A percentile compares a stretch with the other conserved stretches of the same genome.
phyloP scores from a whole-genome alignment of 2,113 vertebrate species.

The Ophiodon elongatus region DNA sequence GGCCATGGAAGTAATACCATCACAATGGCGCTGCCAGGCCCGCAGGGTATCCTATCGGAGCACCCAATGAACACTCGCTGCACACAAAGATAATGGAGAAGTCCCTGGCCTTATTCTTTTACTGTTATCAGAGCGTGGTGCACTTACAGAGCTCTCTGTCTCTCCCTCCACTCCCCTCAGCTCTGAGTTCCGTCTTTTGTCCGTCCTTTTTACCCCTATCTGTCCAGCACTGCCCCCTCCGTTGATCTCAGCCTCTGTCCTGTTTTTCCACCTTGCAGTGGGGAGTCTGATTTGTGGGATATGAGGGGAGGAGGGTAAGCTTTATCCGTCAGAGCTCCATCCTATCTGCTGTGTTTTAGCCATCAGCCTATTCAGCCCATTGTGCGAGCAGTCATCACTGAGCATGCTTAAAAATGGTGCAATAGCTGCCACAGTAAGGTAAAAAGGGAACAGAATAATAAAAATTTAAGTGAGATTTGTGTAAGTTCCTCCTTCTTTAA shows the following conservation, averaged over 20 bases:
- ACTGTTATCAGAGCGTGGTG: slow-evolving; percentile 77
- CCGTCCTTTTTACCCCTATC: slow-evolving; percentile 62
- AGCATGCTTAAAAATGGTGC: slow-evolving; percentile 58
- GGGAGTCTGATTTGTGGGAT: slow-evolving; percentile 44
- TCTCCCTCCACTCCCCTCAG: slow-evolving; percentile 39
- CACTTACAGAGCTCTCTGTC: slow-evolving; percentile 68
- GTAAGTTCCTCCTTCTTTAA: slow-evolving; percentile 45
- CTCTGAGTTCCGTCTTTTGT: slow-evolving; percentile 37
- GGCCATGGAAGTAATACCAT: slow-evolving; percentile 82
- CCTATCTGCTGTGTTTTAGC: slow-evolving; percentile 51
- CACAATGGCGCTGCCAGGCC: slow-evolving; percentile 76
- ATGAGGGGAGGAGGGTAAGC: slow-evolving; percentile 33
- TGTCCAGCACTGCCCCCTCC: slow-evolving; percentile 48
- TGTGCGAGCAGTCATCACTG: slow-evolving; percentile 58
- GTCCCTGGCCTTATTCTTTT: slow-evolving; percentile 77
- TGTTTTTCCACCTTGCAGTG: slow-evolving; percentile 43
- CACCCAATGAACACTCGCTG: slow-evolving; percentile 65
- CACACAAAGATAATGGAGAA: slow-evolving; percentile 79
- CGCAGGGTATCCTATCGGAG: slow-evolving; percentile 71
- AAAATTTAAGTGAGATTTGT: slow-evolving; percentile 59
- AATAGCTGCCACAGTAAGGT: slow-evolving; percentile 26
- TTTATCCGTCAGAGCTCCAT: slow-evolving; percentile 56
- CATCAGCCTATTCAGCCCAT: slow-evolving; percentile 61
- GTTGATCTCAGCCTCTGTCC: slow-evolving; percentile 42
- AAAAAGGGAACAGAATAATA: slow-evolving; percentile 48